phyloP scores from a whole-genome alignment of 2,113 vertebrate species.

The Malurus elegans region DNA sequence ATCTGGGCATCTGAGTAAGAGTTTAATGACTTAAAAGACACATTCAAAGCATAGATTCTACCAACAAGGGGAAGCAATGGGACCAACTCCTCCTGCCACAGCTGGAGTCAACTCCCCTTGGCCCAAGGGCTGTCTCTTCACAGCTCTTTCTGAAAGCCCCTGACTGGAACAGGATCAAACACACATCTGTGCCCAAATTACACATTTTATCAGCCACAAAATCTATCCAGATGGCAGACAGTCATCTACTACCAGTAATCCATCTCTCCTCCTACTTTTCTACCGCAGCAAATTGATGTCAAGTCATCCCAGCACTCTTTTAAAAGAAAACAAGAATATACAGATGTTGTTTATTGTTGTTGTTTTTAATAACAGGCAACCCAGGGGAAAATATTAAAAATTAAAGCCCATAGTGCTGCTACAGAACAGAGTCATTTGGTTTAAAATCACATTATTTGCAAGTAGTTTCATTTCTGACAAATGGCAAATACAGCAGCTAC shows the following conservation, averaged over 20 bases:
- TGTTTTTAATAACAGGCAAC: not conserved
- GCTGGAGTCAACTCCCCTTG: not conserved
- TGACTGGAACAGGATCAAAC: not conserved
- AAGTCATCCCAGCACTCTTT: not conserved
- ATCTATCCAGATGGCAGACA: slow-evolving; percentile 23
- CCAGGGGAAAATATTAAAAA: not conserved
- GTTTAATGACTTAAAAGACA: not conserved
- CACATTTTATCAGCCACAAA: not conserved
- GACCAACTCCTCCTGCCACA: not conserved
- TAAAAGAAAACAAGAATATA: not conserved
- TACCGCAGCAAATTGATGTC: not conserved
- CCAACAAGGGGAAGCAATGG: accelerated
- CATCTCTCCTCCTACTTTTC: not conserved
- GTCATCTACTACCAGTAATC: not conserved
- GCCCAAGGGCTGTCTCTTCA: not conserved
- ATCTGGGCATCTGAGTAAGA: not conserved
- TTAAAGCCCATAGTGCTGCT: not conserved
- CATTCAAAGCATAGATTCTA: not conserved
- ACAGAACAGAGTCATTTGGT: not conserved
- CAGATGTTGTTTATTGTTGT: not conserved
- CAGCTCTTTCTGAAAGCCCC: not conserved
- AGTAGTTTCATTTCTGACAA: not conserved
- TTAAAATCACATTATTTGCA: not conserved
- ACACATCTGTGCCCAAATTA: not conserved
- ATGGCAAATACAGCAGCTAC: not conserved